Conservation (phyloP, 1,140 invertebrate genomes). For the Drosophila albomicans region DNA sequence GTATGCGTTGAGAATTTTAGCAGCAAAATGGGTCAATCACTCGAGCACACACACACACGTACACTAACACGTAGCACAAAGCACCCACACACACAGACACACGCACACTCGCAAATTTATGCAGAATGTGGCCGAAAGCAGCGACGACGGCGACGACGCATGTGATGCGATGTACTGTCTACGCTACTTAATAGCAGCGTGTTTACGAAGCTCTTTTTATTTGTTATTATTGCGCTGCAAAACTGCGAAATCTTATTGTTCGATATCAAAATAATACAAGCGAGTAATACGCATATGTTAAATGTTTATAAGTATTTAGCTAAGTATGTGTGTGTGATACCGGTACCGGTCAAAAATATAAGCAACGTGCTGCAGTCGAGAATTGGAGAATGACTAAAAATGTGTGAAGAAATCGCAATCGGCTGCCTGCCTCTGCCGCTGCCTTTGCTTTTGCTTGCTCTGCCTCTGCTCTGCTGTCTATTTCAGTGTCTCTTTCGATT, state of each 20-base stretch:
- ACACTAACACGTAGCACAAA: neutral
- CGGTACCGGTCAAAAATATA: slow-evolving; percentile 32
- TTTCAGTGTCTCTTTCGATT: slow-evolving; percentile 47
- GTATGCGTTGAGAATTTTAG: slow-evolving; percentile 28
- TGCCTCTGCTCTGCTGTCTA: slow-evolving; percentile 23
- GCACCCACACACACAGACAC: slow-evolving; percentile 25
- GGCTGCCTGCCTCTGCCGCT: slow-evolving; percentile 1
- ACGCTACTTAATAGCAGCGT: slow-evolving; percentile 12
- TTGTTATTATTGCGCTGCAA: slow-evolving; percentile 17
- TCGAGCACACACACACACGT: slow-evolving; percentile 10
- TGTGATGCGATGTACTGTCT: slow-evolving; percentile 25
- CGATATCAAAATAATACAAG: slow-evolving; percentile 18
- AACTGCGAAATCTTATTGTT: slow-evolving; percentile 19
- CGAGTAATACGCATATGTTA: neutral
- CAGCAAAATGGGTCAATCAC: slow-evolving; percentile 50
- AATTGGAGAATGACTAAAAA: slow-evolving; percentile 49
- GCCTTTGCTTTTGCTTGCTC: too few relatives aligned
- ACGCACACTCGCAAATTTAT: slow-evolving; percentile 23
- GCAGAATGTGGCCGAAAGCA: slow-evolving; percentile 25
- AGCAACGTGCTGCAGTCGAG: slow-evolving; percentile 32
- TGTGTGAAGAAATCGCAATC: slow-evolving; percentile 51
- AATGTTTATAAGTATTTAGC: neutral
- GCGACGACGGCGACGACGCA: slow-evolving; percentile 9
- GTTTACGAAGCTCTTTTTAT: slow-evolving; percentile 11
- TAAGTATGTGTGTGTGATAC: slow-evolving; percentile 3